phyloP scores from a whole-genome alignment of 2,888 invertebrate species.

The Lasioglossum villosulum region DNA sequence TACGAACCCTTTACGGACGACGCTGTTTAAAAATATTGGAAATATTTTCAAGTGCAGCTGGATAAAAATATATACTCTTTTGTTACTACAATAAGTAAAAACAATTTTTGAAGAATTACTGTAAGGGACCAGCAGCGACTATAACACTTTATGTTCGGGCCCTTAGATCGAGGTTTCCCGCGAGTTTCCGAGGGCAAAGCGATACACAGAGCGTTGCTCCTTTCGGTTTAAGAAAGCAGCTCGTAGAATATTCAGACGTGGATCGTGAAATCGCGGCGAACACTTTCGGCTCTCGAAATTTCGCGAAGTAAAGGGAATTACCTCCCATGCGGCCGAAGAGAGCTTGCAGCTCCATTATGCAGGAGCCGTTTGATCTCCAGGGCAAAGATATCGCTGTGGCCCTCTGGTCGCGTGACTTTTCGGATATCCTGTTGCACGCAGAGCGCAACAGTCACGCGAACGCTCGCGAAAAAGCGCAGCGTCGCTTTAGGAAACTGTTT shows the following conservation, averaged over 20 bases:
- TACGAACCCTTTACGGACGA: too few relatives aligned
- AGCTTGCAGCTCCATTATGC: conserved; percentile 16
- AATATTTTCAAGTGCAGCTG: too few relatives aligned
- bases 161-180: background rate
- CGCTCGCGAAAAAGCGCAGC: background rate
- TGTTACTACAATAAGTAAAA: too few relatives aligned
- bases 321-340: conserved; percentile 8
- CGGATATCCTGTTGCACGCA: conserved; percentile 20
- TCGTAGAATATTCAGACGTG: conserved; percentile 1
- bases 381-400: conserved; percentile 21
- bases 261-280: background rate
- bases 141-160: background rate
- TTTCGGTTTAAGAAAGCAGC: background rate
- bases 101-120: too few relatives aligned
- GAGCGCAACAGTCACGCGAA: conserved; percentile 28
- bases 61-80: too few relatives aligned
- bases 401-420: conserved; percentile 28
- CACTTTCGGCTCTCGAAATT: conserved; percentile 14
- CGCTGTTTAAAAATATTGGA: too few relatives aligned
- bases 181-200: background rate
- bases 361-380: conserved; percentile 10
- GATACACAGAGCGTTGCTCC: background rate
- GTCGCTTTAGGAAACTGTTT: background rate
- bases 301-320: background rate
- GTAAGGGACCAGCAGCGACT: too few relatives aligned